phyloP scores from a whole-genome alignment of 2,888 invertebrate species.

The Pollenia angustigena region DNA sequence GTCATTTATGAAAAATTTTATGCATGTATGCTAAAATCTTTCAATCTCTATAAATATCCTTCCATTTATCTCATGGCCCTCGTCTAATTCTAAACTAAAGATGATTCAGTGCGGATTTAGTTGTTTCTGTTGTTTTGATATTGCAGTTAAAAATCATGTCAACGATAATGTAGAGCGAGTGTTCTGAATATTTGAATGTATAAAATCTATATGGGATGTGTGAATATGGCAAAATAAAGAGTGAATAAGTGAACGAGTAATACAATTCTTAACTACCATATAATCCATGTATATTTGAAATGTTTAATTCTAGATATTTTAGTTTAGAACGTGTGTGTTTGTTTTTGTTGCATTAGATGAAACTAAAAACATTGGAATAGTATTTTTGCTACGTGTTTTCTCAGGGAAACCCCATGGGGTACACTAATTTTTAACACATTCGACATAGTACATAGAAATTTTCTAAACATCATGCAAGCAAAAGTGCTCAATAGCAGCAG shows the following conservation, averaged over 20 bases:
- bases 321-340: conserved; percentile 19
- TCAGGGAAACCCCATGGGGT: conserved; percentile 2
- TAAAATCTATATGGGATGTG: not conserved
- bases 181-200: not conserved
- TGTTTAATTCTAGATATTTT: conserved; percentile 44
- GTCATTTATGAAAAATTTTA: not conserved
- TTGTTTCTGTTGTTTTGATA: conserved; percentile 3
- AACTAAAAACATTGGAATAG: conserved; percentile 21
- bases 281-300: conserved; percentile 36
- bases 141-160: conserved; percentile 49
- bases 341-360: conserved; percentile 13
- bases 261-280: conserved; percentile 34
- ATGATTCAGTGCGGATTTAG: conserved; percentile 42
- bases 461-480: conserved; percentile 11
- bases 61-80: not conserved
- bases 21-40: too few relatives aligned
- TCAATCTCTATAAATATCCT: too few relatives aligned
- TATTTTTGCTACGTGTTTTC: conserved; percentile 52
- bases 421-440: conserved; percentile 22
- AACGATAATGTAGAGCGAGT: conserved; percentile 38
- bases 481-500: conserved; percentile 3
- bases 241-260: conserved; percentile 20
- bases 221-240: not conserved
- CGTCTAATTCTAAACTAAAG: conserved; percentile 7
- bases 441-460: not conserved